These are phyloP conservation scores for Procavia capensis DNA, from an alignment of 2,113 vertebrate species.

Conservation along the genomic window DNA sequence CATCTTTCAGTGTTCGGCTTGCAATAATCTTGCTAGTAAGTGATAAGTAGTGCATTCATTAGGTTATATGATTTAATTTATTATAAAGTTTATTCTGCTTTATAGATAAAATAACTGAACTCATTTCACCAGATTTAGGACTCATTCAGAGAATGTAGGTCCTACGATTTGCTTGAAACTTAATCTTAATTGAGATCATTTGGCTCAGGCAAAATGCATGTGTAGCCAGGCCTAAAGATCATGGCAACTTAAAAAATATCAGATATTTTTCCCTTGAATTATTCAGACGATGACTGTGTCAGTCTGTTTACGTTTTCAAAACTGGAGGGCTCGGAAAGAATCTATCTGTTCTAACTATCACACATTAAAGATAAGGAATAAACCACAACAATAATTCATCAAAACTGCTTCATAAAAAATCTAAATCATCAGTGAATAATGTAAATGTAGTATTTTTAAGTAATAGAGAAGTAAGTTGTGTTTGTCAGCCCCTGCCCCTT, in stretches of 20 bases:
- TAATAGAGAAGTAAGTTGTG: not conserved
- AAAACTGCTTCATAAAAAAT: conserved; percentile 20
- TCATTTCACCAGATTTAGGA: conserved; percentile 55
- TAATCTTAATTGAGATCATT: conserved; percentile 69
- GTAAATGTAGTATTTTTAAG: conserved; percentile 7
- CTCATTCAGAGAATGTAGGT: conserved; percentile 55
- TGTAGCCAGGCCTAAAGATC: conserved; percentile 38
- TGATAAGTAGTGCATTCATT: conserved; percentile 67
- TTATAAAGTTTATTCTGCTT: conserved; percentile 70
- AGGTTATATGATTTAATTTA: conserved; percentile 66
- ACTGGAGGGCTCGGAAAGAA: not conserved
- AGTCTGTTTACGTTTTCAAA: conserved; percentile 44
- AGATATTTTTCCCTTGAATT: conserved; percentile 57
- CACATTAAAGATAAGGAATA: conserved; percentile 29
- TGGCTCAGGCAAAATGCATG: conserved; percentile 54
- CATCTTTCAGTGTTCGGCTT: conserved; percentile 62
- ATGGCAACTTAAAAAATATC: conserved; percentile 32
- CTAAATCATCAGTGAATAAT: not conserved
- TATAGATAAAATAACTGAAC: conserved; percentile 62
- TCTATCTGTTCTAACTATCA: not conserved
- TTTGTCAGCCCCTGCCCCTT: not conserved
- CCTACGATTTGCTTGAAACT: conserved; percentile 59
- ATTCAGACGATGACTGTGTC: conserved; percentile 43
- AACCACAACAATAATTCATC: not conserved
- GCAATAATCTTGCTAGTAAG: conserved; percentile 44